phyloP scores from a whole-genome alignment of 2,113 vertebrate species.

The Excalfactoria chinensis region DNA sequence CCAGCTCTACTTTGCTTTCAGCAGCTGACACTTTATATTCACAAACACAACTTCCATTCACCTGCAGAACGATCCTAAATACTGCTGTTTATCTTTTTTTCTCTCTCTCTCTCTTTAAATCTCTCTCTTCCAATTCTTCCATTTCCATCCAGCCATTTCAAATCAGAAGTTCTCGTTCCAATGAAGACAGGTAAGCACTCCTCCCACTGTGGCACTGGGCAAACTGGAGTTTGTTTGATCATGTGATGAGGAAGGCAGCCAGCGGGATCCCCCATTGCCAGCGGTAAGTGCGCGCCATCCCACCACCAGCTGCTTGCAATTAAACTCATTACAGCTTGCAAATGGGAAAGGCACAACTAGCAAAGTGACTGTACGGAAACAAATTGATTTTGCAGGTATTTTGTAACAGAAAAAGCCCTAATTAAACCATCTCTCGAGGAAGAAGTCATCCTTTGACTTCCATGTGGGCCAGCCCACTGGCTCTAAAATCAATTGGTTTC shows the following conservation, averaged over 20 bases:
- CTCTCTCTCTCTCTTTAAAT: not conserved
- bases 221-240: conserved; percentile 90
- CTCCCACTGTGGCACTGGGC: conserved; percentile 77
- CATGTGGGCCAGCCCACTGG: not conserved
- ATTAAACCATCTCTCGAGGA: not conserved
- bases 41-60: not conserved
- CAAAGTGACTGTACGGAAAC: not conserved
- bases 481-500: not conserved
- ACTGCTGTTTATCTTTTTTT: not conserved
- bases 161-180: conserved; percentile 78
- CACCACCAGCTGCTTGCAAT: not conserved
- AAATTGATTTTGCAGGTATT: not conserved
- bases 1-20: not conserved
- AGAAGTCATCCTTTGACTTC: not conserved
- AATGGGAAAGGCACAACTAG: not conserved
- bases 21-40: not conserved
- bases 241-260: conserved; percentile 82
- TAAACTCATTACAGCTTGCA: not conserved
- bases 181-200: conserved; percentile 78
- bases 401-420: not conserved
- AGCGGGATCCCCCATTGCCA: not conserved
- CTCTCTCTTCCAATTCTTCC: not conserved
- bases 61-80: not conserved
- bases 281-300: conserved; percentile 61
- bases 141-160: conserved; percentile 77